Evolutionary conservation across 2,113 vertebrate species (phyloP), one percentile per base, ranked within the genome.

Genomic region (Cochlearius cochlearius): DNA sequence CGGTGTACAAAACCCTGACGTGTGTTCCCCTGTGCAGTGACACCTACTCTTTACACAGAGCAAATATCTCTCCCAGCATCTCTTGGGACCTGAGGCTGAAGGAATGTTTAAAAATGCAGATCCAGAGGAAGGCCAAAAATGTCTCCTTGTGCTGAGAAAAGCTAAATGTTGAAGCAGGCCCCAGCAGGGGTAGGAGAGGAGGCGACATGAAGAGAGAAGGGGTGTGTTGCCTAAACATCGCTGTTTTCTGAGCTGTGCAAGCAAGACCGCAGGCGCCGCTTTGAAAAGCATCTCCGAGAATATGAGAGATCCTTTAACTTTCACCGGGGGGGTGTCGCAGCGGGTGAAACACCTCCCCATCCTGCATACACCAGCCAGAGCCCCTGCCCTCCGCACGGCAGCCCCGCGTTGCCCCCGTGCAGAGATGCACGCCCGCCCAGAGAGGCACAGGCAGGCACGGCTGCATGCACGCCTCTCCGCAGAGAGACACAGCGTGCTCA

Each of bases 391-490:
- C 55, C 6, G 6, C 38, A 60, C 3, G 3, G 77, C 53, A 90
- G 53, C 39, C 71, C 26, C 3, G 4, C 47, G 5, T 2, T 59
- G 75, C 26, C 53, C 39, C 41, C 5, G 0, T 29, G 68, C 71
- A 88, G 92, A 47, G 38, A 29, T 11, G 55, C 39, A 12, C 1
- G 0, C 36, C 63, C 12, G 23, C 64, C 1, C 0, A 53, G n/a
- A 45, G 52, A 66, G 34, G 66, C 68, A 26, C 21, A 11, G 38
- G 56, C 39, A 52, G 52, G 43, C 78, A 63, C 0, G 0, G 58
- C 73, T 1, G 3, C 20, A 45, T 0, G 1, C 36, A n/a, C 3
- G 0, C 13, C 49, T 25, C 32, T 56, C 32, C 2, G 6, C 75
- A 71, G 41, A n/a, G 58, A 43, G 3, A 47, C 1, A 0, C 3